phyloP scores from a whole-genome alignment of 1,140 invertebrate genomes.

The Pogonognathellus flavescens region DNA sequence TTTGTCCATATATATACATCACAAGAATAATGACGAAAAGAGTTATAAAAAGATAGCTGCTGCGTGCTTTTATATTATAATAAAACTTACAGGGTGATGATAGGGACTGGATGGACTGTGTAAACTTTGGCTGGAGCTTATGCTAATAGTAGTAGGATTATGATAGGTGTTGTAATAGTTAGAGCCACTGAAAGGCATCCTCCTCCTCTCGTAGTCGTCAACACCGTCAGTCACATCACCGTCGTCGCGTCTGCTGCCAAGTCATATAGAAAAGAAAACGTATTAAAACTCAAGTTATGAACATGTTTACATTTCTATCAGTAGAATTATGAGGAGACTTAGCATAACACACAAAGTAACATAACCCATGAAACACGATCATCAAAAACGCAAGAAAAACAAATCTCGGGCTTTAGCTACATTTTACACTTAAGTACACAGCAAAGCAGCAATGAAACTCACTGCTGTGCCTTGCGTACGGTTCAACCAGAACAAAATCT shows the following conservation, averaged over 20 bases:
- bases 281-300: constrained; percentile 47
- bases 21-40: too few species aligned
- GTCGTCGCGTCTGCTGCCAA: constrained; percentile 2
- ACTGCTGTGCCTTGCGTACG: background rate
- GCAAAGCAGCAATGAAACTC: background rate
- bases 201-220: constrained; percentile 2
- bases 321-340: constrained; percentile 29
- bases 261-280: constrained; percentile 38
- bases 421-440: background rate
- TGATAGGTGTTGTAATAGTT: constrained; percentile 39
- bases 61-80: background rate
- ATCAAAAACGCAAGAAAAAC: constrained; percentile 52
- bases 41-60: too few species aligned
- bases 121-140: constrained; percentile 51
- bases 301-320: constrained; percentile 41
- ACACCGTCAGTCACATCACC: constrained; percentile 32
- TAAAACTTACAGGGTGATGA: constrained; percentile 42
- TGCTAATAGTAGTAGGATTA: constrained; percentile 39
- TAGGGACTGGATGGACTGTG: constrained; percentile 45
- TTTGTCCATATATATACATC: too few species aligned
- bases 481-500: too few species aligned
- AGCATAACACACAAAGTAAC: constrained; percentile 43
- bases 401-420: constrained; percentile 34
- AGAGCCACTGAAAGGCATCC: constrained; percentile 47
- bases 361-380: constrained; percentile 53